These are phyloP conservation scores for Semnornis frantzii DNA, from an alignment of 2,113 vertebrate species.

Conservation along the genomic window DNA sequence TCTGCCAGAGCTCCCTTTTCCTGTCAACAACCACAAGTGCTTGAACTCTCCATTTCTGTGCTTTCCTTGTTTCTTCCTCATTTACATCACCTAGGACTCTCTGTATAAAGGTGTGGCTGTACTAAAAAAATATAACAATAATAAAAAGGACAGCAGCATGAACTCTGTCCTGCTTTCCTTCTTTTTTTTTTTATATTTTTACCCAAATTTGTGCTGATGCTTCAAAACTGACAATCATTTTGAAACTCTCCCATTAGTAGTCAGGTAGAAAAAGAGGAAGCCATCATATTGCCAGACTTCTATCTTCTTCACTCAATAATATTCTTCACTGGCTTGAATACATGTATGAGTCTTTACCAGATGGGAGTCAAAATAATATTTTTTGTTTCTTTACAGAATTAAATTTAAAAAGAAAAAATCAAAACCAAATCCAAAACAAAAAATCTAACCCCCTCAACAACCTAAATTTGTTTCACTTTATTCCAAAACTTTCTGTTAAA, in stretches of 20 bases:
- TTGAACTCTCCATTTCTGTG: not conserved
- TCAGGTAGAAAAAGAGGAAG: too few relatives aligned
- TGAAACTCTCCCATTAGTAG: not conserved
- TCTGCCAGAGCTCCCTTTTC: not conserved
- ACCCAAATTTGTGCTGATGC: not conserved
- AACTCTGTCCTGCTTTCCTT: not conserved
- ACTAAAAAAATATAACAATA: not conserved
- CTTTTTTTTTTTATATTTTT: not conserved
- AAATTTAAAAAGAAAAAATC: not conserved
- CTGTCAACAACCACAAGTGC: not conserved
- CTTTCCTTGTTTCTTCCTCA: not conserved
- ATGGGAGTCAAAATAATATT: not conserved
- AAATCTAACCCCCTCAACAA: too few relatives aligned
- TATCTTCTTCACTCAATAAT: not conserved
- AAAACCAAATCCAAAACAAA: too few relatives aligned
- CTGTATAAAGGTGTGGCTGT: not conserved
- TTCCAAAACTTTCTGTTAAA: not conserved
- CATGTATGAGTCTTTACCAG: not conserved
- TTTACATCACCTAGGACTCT: not conserved
- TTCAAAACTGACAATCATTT: not conserved
- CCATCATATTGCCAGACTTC: not conserved
- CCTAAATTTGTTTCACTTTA: not conserved
- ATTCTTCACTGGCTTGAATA: not conserved
- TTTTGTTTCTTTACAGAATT: not conserved
- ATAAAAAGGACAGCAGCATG: not conserved